Evolutionary conservation across 2,888 invertebrate species (phyloP), one percentile per base, ranked within the genome.

Genomic region (Tetanocera ferruginea): DNA sequence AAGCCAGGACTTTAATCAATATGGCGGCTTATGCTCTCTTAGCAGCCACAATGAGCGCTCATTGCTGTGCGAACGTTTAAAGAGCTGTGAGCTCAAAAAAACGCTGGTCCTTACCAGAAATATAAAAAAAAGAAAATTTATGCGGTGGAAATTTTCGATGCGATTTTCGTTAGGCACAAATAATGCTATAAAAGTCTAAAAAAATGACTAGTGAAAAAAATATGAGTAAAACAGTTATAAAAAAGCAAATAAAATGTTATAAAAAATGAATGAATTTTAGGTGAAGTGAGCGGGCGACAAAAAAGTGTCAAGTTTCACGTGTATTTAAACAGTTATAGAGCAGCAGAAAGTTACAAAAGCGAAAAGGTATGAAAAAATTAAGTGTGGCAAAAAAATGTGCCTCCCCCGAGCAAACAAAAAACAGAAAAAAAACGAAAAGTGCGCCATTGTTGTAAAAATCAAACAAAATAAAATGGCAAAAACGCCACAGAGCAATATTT

Each of bases 21-120:
- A 70, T 55, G 70, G 55, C 51, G 70, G 31, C 69, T 70, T 14
- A 28, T 55, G 51, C 69, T 67, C 43, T 52, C 51, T 28, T 52
- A 9, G 70, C 31, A 55, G 49, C n/a, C 28, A 28, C 14, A n/a
- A 25, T n/a, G 17, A 73, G 17, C 11, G 57, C 31, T 73, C 72
- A 73, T 73, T 73, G 37, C 72, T 60, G 72, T 43, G 72, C 60
- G 73, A 73, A 31, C 73, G 23, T 52, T 31, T 55, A 31, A 67
- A 25, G n/a, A 17, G 70, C 51, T 31, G 28, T 28, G 52, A 31
- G 52, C 25, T 60, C 25, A 37, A 37, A 23, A 60, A 55, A 60
- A 34, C 34, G 43, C 14, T 11, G 43, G 2, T 43, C 43, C 43
- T 3, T 11, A n/a, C n/a, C n/a, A n/a, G n/a, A n/a, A n/a, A n/a